Evolutionary conservation across 1,140 invertebrate genomes (phyloP), one percentile per base, ranked within the genome.

Genomic region (Solen grandis): DNA sequence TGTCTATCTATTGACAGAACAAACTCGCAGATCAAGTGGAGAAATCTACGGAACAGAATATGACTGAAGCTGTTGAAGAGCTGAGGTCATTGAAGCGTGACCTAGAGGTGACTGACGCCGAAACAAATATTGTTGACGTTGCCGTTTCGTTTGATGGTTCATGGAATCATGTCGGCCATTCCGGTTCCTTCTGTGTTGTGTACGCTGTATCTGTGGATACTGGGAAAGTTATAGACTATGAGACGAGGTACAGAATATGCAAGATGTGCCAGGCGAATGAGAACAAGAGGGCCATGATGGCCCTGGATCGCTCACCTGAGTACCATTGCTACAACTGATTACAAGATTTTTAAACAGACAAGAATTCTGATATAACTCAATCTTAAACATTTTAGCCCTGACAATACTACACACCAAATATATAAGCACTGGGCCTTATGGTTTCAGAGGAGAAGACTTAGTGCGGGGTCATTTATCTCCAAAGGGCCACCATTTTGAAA

Each of bases 171-270:
- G 59, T 62, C 13, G 59, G 59, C 29, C 59, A 62, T 27, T 62
- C 59, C 10, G 59, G 14, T 3, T 62, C 59, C 13, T 62, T 62
- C 27, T 62, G 59, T 29, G 59, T 62, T 5, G 59, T 62, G 59
- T 62, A n/a, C n/a, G 59, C 27, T 4, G 27, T 62, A 29, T 62
- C 59, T 25, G 59, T 62, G 4, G 59, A 62, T 62, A 62, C 59
- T 2, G 59, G 59, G 27, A 62, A 31, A 29, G 35, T 62, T 33
- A 62, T 62, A 27, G 59, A 33, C 29, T 62, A 27, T 31, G 59
- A 62, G n/a, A n/a, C 14, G 10, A 62, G n/a, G 46, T 50, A 50
- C n/a, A 50, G n/a, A 50, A 13, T 50, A n/a, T 50, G 46, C 10
- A 50, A 50, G 35, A n/a, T 62, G 29, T 62, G 59, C 29, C 16